Evolutionary conservation across 2,888 invertebrate species (phyloP).

Genomic region (Allolobophora icterica): DNA sequence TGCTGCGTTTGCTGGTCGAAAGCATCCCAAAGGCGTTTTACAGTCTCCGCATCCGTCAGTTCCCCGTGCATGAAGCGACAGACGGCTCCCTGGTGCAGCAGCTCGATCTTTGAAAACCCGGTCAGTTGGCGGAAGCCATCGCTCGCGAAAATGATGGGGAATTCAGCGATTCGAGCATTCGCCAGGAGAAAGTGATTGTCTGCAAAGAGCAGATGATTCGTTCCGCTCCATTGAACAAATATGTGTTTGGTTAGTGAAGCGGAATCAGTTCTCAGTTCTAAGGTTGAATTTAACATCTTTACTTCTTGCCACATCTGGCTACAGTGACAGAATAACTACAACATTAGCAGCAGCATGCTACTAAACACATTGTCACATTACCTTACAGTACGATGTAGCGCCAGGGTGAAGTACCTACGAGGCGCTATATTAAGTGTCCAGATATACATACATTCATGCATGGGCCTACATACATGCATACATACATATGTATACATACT

Average conservation of each 20-base stretch:
- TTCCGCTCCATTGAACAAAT: not conserved
- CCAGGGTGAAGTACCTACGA: too few species aligned
- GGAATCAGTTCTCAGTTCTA: not conserved
- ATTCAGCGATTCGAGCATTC: conserved; percentile 97
- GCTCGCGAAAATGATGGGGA: conserved; percentile 99
- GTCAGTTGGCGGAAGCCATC: conserved; percentile 99
- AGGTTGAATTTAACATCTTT: not conserved
- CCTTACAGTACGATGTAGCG: too few species aligned
- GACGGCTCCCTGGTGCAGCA: conserved; percentile 76
- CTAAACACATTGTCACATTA: too few species aligned
- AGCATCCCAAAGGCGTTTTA: conserved; percentile 88
- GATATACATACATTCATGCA: too few species aligned
- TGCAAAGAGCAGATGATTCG: not conserved
- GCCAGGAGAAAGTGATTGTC: conserved; percentile 82
- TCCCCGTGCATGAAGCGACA: conserved; percentile 97
- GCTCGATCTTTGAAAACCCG: conserved; percentile 95
- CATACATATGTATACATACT: not conserved
- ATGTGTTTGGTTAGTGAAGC: not conserved
- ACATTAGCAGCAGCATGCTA: too few species aligned
- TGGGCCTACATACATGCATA: not conserved
- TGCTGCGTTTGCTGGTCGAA: conserved; percentile 94
- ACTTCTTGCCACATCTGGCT: not conserved
- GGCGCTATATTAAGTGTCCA: too few species aligned
- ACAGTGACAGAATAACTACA: too few species aligned
- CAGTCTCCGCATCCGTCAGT: conserved; percentile 94